phyloP scores from a whole-genome alignment of 2,113 vertebrate genomes.

The Agapornis roseicollis region DNA sequence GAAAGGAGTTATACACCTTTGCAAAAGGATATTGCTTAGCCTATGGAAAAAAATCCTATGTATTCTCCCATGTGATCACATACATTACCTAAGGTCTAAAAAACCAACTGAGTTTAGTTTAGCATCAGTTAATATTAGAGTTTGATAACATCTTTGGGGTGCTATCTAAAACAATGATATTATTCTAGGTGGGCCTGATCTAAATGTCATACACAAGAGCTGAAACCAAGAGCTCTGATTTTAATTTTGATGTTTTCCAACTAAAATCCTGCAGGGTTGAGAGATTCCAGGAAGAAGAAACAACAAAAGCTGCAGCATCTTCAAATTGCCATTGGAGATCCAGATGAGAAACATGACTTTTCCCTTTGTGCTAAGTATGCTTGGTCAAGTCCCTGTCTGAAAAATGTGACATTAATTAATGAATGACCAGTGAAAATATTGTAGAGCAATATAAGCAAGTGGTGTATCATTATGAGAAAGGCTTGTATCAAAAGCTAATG shows the following conservation, averaged over 20 bases:
- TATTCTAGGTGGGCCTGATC: background rate
- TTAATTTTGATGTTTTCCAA: background rate
- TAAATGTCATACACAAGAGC: background rate
- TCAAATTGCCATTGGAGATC: background rate
- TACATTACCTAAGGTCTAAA: background rate
- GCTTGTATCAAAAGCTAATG: background rate
- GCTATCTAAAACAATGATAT: background rate
- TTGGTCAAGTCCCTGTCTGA: background rate
- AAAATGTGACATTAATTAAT: background rate
- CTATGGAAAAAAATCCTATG: background rate
- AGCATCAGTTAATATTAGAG: background rate
- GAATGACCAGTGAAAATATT: background rate
- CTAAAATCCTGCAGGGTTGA: background rate
- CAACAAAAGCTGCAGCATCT: accelerated
- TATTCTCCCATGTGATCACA: background rate
- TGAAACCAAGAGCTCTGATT: background rate
- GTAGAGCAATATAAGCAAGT: background rate
- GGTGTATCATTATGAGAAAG: background rate
- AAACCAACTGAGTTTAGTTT: background rate
- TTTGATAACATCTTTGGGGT: background rate
- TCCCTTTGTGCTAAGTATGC: background rate
- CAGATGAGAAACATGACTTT: background rate
- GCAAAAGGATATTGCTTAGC: background rate
- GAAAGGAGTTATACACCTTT: background rate
- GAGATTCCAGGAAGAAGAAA: background rate